Base-by-base conservation (phyloP, 2,797 vertebrate species). In the Pogoniulus pusillus region DNA sequence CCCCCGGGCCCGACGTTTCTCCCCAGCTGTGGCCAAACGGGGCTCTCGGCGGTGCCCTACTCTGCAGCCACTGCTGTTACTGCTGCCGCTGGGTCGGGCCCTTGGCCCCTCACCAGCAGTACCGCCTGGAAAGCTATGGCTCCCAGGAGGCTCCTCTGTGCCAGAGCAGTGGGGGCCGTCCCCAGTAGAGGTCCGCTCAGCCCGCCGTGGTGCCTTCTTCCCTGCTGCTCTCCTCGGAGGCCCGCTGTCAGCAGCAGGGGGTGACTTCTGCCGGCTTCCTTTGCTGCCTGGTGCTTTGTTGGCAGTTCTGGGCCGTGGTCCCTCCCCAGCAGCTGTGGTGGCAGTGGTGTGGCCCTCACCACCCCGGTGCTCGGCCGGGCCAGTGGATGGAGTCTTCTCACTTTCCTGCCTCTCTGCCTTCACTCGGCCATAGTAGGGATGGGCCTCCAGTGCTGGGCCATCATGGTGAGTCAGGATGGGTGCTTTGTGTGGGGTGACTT, bases 401-500 rank as follows among this genome's bases (percentile, higher is more conserved):
- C 89, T 94, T 23, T 97, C 96, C 59, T 94, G 97, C 22, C 19
- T 75, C 19, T 96, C 92, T 1, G 51, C 95, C 82, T 97, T 97
- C 65, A 89, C 88, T 0, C 85, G 89, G 23, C 92, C 30, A 17
- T 97, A 97, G 96, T 96, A 97, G 7, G 95, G 94, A 39, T 84
- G 93, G 51, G 96, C 66, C 19, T 97, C 97, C 17, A 96, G 93
- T 10, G 94, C 94, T 0, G 96, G 90, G 87, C 96, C 91, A 16
- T 97, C 96, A 85, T 98, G 97, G 60, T 98, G 98, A 93, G 97
- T 98, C 94, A 98, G 94, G 90, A 97, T 96, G 75, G 97, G 96
- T 11, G 97, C 98, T 95, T 98, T 99, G 95, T 98, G 97, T 3
- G 97, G 95, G 74, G 96, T 97, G 34, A 98, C 98, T 91, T 98